Evolutionary conservation across 2,797 vertebrate genomes (phyloP).

Genomic region (Lacerta agilis): DNA sequence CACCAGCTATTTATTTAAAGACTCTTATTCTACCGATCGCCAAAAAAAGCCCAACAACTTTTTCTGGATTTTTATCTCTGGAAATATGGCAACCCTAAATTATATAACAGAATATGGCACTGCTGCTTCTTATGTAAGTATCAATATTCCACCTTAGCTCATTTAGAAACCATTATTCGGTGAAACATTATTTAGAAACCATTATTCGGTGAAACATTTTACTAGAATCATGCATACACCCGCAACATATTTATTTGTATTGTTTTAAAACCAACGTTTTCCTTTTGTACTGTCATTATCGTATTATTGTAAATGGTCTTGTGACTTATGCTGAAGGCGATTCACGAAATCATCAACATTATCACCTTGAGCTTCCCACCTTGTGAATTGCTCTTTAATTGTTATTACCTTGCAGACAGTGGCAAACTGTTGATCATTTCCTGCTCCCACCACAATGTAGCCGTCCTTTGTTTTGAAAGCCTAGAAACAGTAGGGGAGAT

Average conservation of each 20-base stretch:
- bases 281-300: too few species aligned
- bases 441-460: conserved; percentile 89
- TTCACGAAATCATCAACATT: background rate
- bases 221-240: background rate
- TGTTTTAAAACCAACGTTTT: too few species aligned
- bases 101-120: too few species aligned
- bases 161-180: too few species aligned
- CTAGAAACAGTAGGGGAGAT: conserved; percentile 77
- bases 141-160: background rate
- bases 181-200: background rate
- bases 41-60: too few species aligned
- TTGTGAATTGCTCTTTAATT: background rate
- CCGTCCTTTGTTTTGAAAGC: conserved; percentile 91
- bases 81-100: too few species aligned
- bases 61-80: too few species aligned
- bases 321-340: too few species aligned
- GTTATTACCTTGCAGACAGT: conserved; percentile 87
- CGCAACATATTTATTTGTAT: background rate
- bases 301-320: too few species aligned
- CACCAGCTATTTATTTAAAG: background rate
- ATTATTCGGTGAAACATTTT: background rate
- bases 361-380: background rate
- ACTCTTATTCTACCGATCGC: background rate
- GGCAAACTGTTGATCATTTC: conserved; percentile 90
- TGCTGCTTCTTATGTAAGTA: background rate